Percentiles rank a stretch among this genome's conserved stretches.
These are phyloP conservation scores for Fragum fragum DNA, from an alignment of 2,888 invertebrate genomes.

Conservation along the genomic window DNA sequence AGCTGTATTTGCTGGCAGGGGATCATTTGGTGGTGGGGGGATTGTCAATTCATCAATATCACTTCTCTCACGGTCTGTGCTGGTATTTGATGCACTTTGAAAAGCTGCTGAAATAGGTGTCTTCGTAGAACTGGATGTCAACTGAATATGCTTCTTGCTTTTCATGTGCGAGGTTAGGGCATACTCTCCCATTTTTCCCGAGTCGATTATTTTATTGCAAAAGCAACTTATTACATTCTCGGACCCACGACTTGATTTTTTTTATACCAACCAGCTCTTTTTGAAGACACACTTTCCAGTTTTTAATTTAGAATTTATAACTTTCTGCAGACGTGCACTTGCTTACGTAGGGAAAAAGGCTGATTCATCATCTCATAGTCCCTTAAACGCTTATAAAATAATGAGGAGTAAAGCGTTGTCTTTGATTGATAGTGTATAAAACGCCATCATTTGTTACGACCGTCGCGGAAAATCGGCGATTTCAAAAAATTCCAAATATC, in stretches of 20 bases:
- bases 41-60: not conserved
- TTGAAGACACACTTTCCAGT: not conserved
- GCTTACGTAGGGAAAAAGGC: too few species aligned
- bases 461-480: too few species aligned
- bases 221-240: not conserved
- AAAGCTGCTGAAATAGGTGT: not conserved
- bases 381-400: too few species aligned
- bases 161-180: not conserved
- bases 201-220: not conserved
- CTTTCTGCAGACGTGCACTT: too few species aligned
- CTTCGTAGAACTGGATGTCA: not conserved
- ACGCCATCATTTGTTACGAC: too few species aligned
- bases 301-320: not conserved
- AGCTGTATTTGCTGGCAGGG: not conserved
- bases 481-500: too few species aligned
- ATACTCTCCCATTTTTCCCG: constrained; percentile 3
- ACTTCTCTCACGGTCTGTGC: not conserved
- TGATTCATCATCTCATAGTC: too few species aligned
- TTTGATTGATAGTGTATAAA: too few species aligned
- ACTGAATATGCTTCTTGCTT: not conserved
- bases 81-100: not conserved
- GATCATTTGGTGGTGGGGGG: not conserved
- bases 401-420: too few species aligned
- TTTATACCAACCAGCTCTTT: not conserved
- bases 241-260: not conserved